A percentile compares a stretch with the other conserved stretches of the same genome.
Evolutionary conservation across 1,140 invertebrate species (phyloP).

Genomic region (Bombus ignitus): DNA sequence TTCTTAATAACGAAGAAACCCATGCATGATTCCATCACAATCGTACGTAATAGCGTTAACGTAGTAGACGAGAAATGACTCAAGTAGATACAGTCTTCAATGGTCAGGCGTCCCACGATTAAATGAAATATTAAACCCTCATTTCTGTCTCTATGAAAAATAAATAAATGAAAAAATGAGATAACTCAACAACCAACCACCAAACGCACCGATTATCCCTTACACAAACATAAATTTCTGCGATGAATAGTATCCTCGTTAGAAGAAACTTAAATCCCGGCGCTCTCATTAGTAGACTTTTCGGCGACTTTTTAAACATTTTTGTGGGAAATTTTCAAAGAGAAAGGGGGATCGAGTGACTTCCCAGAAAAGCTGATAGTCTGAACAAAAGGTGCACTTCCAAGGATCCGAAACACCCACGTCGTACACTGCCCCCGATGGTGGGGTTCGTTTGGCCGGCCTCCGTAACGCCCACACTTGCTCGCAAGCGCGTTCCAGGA

Average conservation of each 20-base stretch:
- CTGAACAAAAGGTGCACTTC: conserved; percentile 5
- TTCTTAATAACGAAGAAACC: neutral
- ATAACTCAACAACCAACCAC: neutral
- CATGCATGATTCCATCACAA: neutral
- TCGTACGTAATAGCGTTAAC: too few relatives aligned
- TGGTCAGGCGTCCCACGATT: neutral
- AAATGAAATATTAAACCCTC: neutral
- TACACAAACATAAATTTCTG: neutral
- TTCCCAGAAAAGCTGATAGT: neutral
- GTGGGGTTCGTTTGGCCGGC: conserved; percentile 48
- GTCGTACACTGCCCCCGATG: conserved; percentile 22
- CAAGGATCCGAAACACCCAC: conserved; percentile 59
- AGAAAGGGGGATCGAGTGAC: neutral
- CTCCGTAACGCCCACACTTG: conserved; percentile 65
- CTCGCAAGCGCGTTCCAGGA: neutral
- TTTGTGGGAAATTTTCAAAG: conserved; percentile 3
- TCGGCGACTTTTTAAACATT: conserved; percentile 1
- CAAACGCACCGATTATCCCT: neutral
- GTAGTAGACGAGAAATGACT: neutral
- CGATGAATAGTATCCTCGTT: neutral
- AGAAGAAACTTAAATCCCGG: neutral
- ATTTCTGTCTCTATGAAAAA: rapidly evolving
- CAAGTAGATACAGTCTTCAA: neutral
- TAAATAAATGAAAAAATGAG: neutral
- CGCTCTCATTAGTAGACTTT: neutral